phyloP scores from a whole-genome alignment of 92 coral and sea anemone species.

The Galaxea fascicularis region DNA sequence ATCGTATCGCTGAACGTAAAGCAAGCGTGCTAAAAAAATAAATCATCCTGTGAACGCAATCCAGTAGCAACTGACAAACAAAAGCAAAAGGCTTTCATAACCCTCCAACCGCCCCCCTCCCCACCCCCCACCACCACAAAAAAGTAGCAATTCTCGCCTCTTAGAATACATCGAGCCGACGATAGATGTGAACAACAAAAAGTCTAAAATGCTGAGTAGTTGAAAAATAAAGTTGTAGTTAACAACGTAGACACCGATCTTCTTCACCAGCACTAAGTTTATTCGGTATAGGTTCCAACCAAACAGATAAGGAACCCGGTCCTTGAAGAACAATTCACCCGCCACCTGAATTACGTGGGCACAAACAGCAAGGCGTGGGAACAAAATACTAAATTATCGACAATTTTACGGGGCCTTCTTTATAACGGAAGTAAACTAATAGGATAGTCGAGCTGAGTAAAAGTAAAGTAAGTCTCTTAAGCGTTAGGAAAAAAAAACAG shows the following conservation, averaged over 20 bases:
- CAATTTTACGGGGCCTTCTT: conserved; percentile 1
- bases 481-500: neutral
- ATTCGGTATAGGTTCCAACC: neutral
- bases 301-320: neutral
- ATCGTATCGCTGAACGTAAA: neutral
- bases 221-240: too few relatives aligned
- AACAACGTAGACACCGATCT: too few relatives aligned
- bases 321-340: neutral
- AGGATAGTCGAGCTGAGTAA: too few relatives aligned
- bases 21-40: neutral
- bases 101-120: too few relatives aligned
- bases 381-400: neutral
- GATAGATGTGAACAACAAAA: too few relatives aligned
- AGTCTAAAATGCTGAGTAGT: too few relatives aligned
- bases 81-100: too few relatives aligned
- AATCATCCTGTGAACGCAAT: neutral
- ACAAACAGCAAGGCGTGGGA: neutral
- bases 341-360: conserved; percentile 1
- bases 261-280: neutral
- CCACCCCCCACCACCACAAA: too few relatives aligned
- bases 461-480: neutral
- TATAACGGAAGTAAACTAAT: neutral
- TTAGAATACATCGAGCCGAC: too few relatives aligned
- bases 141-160: too few relatives aligned
- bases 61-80: too few relatives aligned